Evolutionary conservation across 2,888 invertebrate species (phyloP), one percentile per base, ranked within the genome.

Genomic region (Protophormia terraenovae): DNA sequence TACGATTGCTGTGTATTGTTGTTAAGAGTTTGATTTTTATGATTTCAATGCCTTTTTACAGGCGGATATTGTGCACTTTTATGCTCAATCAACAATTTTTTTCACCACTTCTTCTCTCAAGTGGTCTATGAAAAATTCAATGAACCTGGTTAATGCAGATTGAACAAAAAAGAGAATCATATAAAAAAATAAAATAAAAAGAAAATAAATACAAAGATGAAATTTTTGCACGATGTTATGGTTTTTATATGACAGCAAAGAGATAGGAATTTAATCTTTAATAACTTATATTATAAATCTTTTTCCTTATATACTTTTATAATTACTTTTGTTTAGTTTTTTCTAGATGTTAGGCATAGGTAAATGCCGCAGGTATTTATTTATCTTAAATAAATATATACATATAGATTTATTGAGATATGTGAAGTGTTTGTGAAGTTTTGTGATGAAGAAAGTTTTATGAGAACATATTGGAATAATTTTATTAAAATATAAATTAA

Each of bases 61-160:
- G 83, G 73, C 87, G 87, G 86, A 87, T 87, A 87, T 87, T 87
- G 87, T 83, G 86, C 87, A 87, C 86, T 87, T 87, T 86, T 84
- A 87, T 86, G 87, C 87, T 87, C 87, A 87, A 86, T 87, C 86
- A 83, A 87, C 83, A 85, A 75, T 76, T 79, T 85, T 84, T 72
- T 73, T 62, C 22, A 55, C 64, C 50, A 64, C 78, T 71, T 78
- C 85, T 85, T 75, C 82, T 79, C 64, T 85, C 55, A 85, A 85
- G 85, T 85, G 85, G 85, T 85, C 85, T 85, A 79, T 85, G 82
- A 78, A 85, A 85, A 85, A 82, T 85, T 82, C 82, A 85, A 82
- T 85, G 85, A 85, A 85, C 82, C 85, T 79, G 75, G 82, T 82
- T 82, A 82, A 82, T 79, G 78, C 71, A 75, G 47, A 69, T 69